phyloP scores from a whole-genome alignment of 2,113 vertebrate genomes.

The Rhinoderma darwinii region DNA sequence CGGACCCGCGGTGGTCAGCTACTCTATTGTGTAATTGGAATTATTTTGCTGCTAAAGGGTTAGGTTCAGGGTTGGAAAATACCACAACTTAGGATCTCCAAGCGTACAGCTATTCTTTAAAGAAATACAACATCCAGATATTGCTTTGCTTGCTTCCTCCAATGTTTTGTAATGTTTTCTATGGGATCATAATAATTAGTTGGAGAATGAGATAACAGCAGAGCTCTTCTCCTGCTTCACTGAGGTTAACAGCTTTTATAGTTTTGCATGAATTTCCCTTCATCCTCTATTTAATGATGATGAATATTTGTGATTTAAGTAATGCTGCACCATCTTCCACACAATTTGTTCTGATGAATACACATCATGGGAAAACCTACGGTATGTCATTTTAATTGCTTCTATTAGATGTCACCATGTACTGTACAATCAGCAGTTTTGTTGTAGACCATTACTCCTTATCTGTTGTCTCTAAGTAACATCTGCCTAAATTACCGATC shows the following conservation, averaged over 20 bases:
- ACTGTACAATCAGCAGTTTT: slow-evolving; percentile 57
- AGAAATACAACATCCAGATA: background rate
- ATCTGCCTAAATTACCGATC: slow-evolving; percentile 37
- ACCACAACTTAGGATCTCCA: background rate
- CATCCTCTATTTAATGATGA: slow-evolving; percentile 53
- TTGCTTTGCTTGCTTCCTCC: slow-evolving; percentile 8
- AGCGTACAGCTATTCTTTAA: background rate
- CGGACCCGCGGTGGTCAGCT: too few species aligned
- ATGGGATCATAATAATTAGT: background rate
- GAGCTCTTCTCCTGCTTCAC: slow-evolving; percentile 4
- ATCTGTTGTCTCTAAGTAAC: slow-evolving; percentile 46
- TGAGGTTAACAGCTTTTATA: slow-evolving; percentile 49
- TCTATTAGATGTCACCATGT: slow-evolving; percentile 53
- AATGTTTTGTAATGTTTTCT: background rate
- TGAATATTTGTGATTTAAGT: slow-evolving; percentile 59
- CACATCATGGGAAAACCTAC: slow-evolving; percentile 59
- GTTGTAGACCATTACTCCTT: slow-evolving; percentile 53
- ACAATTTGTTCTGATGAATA: slow-evolving; percentile 59
- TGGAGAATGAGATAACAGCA: slow-evolving; percentile 14
- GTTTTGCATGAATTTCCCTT: slow-evolving; percentile 44
- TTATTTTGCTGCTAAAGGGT: too few species aligned
- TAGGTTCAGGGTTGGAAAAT: background rate
- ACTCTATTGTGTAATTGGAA: too few species aligned
- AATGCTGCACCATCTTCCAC: slow-evolving; percentile 57
- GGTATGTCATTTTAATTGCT: slow-evolving; percentile 60